These are phyloP conservation scores for Micrasema minimum DNA, from an alignment of 1,140 invertebrate species.

Conservation along the genomic window DNA sequence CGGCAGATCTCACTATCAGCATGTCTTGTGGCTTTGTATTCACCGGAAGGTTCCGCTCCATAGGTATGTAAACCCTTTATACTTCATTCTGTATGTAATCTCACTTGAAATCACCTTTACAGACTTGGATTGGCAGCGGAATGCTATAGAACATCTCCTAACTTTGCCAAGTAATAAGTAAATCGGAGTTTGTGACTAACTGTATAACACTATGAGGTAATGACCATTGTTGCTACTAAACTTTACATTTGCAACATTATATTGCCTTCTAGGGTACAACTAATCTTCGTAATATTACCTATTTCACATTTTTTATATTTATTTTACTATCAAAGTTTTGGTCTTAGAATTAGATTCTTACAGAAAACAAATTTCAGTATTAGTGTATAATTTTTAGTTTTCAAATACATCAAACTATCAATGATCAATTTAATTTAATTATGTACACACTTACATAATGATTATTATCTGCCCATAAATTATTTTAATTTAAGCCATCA, in stretches of 20 bases:
- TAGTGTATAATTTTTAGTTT: too few species aligned
- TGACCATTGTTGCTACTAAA: slow-evolving; percentile 42
- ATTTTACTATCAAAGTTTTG: too few species aligned
- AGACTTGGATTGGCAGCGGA: slow-evolving; percentile 43
- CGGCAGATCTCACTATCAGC: slow-evolving; percentile 33
- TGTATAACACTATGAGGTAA: slow-evolving; percentile 37
- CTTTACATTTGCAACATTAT: slow-evolving; percentile 35
- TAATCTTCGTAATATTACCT: too few species aligned
- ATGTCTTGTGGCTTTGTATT: slow-evolving; percentile 43
- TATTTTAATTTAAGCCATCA: too few species aligned
- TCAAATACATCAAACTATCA: too few species aligned
- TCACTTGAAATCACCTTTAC: slow-evolving; percentile 44
- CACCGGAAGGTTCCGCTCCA: slow-evolving; percentile 35
- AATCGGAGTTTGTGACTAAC: slow-evolving; percentile 37
- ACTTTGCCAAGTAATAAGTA: slow-evolving; percentile 44
- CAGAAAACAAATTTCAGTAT: too few species aligned
- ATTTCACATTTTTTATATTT: too few species aligned
- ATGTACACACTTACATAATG: too few species aligned
- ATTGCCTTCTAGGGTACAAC: too few species aligned
- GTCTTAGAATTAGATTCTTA: too few species aligned
- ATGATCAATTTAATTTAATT: too few species aligned
- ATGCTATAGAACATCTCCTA: slow-evolving; percentile 42
- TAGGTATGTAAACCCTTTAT: slow-evolving; percentile 43
- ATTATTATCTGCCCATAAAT: too few species aligned
- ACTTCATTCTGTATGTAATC: slow-evolving; percentile 45